These are phyloP conservation scores for Drosophila nigricruria DNA, from an alignment of 2,888 invertebrate genomes.

Conservation along the genomic window DNA sequence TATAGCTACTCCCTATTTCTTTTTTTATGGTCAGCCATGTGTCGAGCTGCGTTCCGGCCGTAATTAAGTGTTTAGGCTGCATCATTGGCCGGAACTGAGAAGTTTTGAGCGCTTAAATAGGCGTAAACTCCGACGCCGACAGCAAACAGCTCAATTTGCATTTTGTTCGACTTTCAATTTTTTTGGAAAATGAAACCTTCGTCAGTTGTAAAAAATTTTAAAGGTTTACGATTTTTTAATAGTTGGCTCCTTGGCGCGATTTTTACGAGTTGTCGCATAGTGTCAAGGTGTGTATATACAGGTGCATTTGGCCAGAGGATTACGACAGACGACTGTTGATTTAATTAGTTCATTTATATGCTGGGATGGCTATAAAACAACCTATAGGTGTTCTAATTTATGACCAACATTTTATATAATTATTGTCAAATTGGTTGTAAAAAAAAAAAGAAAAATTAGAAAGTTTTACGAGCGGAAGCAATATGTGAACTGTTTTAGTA, in stretches of 20 bases:
- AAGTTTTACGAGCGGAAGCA: slow-evolving; percentile 54
- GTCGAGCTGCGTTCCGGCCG: slow-evolving; percentile 40
- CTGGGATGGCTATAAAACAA: slow-evolving; percentile 26
- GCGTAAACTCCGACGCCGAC: slow-evolving; percentile 56
- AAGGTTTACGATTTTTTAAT: slow-evolving; percentile 70
- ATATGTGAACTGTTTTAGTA: slow-evolving; percentile 53
- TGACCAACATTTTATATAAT: slow-evolving; percentile 45
- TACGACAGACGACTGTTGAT: slow-evolving; percentile 41
- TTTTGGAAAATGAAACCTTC: slow-evolving; percentile 48
- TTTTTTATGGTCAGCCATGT: slow-evolving; percentile 64
- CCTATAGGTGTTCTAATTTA: slow-evolving; percentile 53
- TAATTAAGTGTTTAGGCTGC: slow-evolving; percentile 78
- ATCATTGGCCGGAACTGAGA: slow-evolving; percentile 46
- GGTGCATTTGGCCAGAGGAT: slow-evolving; percentile 20
- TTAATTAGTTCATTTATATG: slow-evolving; percentile 75
- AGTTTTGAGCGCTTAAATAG: slow-evolving; percentile 56
- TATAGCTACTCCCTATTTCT: slow-evolving; percentile 5
- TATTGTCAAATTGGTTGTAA: slow-evolving; percentile 52
- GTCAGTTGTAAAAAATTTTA: slow-evolving; percentile 63
- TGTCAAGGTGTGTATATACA: slow-evolving; percentile 5
- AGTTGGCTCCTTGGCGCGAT: slow-evolving; percentile 59
- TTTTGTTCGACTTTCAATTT: slow-evolving; percentile 68
- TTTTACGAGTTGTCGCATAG: slow-evolving; percentile 59
- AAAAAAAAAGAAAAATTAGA: slow-evolving; percentile 38
- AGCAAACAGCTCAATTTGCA: slow-evolving; percentile 78